phyloP scores from a whole-genome alignment of 2,113 vertebrate species.

The cat (Felis catus) region F.catus_Fca126_mat1.0 CM031418.1:127974501-127975000 shows the following conservation, averaged over 20 bases:
- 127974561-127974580: neutral
- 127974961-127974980: conserved; percentile 99
- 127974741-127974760: neutral
- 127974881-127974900: neutral
- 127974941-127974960: conserved; percentile 99
- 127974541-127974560: neutral
- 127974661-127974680: neutral
- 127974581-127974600: neutral
- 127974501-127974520: neutral
- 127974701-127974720: neutral
- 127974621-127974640: neutral
- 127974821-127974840: neutral
- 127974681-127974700: neutral
- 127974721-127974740: neutral
- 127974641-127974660: neutral
- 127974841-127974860: neutral
- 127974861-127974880: neutral
- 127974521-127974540: neutral
- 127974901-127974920: fast-evolving
- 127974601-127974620: neutral
- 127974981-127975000: conserved; percentile 98
- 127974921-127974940: conserved; percentile 90
- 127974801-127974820: neutral
- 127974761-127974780: neutral
- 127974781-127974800: neutral